Base-by-base conservation (phyloP, 2,888 invertebrate species). In the Fissipunctia ypsillon region DNA sequence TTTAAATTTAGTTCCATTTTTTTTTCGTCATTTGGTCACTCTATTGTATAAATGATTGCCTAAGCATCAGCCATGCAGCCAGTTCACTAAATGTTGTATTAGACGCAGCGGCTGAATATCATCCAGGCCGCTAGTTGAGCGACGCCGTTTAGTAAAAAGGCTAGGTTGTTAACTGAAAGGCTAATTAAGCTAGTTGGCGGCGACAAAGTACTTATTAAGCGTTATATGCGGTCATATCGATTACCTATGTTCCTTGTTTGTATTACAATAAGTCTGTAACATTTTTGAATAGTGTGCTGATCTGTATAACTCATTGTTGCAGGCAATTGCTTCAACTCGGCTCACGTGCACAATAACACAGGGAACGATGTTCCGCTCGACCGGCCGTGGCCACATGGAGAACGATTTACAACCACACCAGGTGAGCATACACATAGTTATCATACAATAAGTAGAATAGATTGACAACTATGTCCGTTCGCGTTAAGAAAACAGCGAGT, bases 251-350 rank as follows among this genome's bases (percentile, higher is more conserved):
- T 68, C 43, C n/a, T 45, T 31, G 38, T 75, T 10, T 54, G 25
- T 28, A n/a, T 43, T 28, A 14, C 10, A 54, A n/a, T 12, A 31
- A 59, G 9, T 14, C 3, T 19, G 22, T 31, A 25, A 48, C 35
- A 25, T 28, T 50, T 48, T n/a, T 22, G 6, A 52, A 56, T 61
- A 43, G 50, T 38, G 2, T 56, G 16, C 5, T 38, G 16, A 66
- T 69, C 22, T 35, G 22, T 45, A 16, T 41, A 25, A 25, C 6
- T 67, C 48, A 28, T 43, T 72, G 43, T 89, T 86, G 6, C 88
- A 94, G 94, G 90, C 67, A 91, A 88, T 72, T 95, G 95, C 84
- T 92, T 90, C 84, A 95, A 95, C 76, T 71, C 93, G 1, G 80
- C 91, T 3, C 95, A 95, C 80, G 86, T 88, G 31, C 95, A 94